Evolutionary conservation across 2,888 invertebrate species (phyloP).

Genomic region (Dryomyza anilis): DNA sequence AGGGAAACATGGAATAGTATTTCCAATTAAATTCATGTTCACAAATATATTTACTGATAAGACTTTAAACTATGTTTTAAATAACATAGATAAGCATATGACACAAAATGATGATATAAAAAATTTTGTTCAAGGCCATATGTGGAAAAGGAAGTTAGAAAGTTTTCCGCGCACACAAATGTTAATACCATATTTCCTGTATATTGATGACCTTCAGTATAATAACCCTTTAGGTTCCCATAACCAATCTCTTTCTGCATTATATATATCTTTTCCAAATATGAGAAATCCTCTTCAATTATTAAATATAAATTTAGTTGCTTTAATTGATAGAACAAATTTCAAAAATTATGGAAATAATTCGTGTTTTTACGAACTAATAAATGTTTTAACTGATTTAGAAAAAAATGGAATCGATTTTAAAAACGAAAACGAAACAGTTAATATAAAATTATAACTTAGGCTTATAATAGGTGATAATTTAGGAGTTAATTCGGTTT

Average conservation of each 20-base stretch:
- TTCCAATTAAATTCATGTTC: neutral
- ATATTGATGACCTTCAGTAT: neutral
- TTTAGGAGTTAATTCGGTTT: constrained; percentile 26
- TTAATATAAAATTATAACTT: constrained; percentile 22
- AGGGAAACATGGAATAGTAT: neutral
- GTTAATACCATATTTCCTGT: neutral
- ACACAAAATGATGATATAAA: too few species aligned
- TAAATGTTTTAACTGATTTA: constrained; percentile 16
- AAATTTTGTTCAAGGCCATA: neutral
- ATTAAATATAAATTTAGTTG: neutral
- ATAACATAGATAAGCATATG: too few species aligned
- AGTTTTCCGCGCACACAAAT: too few species aligned
- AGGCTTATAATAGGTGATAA: constrained; percentile 27
- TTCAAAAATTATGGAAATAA: constrained; percentile 27
- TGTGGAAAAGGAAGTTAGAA: neutral
- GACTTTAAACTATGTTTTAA: neutral
- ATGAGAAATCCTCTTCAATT: neutral
- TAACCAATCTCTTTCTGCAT: neutral
- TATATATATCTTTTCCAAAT: neutral
- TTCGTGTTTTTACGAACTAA: constrained; percentile 11
- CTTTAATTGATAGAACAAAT: neutral
- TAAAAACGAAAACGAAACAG: neutral
- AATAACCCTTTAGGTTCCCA: neutral
- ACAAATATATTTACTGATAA: neutral
- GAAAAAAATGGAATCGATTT: too few species aligned